These are phyloP conservation scores for Lamellibrachia columna DNA, from an alignment of 2,888 invertebrate species.

Conservation along the genomic window DNA sequence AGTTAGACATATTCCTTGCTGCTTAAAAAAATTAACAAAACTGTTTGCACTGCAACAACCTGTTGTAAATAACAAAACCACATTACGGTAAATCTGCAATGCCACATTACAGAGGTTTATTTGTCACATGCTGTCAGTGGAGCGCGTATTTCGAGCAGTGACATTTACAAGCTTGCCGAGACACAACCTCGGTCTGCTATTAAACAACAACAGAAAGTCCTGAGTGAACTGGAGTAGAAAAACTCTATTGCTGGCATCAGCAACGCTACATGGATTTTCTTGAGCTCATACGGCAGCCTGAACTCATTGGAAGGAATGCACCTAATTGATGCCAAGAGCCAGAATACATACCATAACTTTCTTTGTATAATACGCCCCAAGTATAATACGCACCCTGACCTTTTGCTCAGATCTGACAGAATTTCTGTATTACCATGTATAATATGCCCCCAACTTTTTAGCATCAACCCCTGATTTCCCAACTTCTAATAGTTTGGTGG, in stretches of 20 bases:
- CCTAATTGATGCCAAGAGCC: not conserved
- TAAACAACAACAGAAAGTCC: not conserved
- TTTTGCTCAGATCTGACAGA: too few relatives aligned
- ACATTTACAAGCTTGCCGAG: not conserved
- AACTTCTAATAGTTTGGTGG: too few relatives aligned
- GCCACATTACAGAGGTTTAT: not conserved
- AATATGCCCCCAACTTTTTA: too few relatives aligned
- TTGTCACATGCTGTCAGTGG: not conserved
- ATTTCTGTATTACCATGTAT: too few relatives aligned
- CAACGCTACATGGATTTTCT: not conserved
- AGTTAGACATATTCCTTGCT: not conserved
- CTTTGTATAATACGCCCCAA: too few relatives aligned
- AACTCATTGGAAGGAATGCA: not conserved
- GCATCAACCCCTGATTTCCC: too few relatives aligned
- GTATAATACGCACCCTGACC: too few relatives aligned
- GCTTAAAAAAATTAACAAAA: not conserved
- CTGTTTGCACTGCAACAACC: not conserved
- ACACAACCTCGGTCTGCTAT: not conserved
- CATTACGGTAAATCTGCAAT: not conserved
- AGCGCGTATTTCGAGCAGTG: not conserved
- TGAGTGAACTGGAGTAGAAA: not conserved
- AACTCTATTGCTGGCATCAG: not conserved
- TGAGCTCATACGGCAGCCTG: not conserved
- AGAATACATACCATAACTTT: too few relatives aligned
- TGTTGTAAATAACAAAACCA: not conserved